Evolutionary conservation across 2,888 invertebrate species (phyloP), one percentile per base, ranked within the genome.

Genomic region (Mystacides longicornis): DNA sequence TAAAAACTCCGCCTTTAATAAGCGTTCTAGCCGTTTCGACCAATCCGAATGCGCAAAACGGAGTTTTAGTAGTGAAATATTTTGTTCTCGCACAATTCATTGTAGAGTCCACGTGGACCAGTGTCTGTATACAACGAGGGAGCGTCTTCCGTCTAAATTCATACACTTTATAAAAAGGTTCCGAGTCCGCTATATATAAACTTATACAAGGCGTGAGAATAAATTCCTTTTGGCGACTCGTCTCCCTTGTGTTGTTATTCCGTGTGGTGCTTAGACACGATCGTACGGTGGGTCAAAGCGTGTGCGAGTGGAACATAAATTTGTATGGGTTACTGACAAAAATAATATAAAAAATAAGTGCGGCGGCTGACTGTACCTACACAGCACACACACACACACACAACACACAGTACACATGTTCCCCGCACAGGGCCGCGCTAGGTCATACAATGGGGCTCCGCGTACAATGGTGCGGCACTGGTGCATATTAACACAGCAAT

Each of bases 1-100:
- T 74, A 74, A 74, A 76, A 76, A 53, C 76, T 74, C 75, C 77
- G 72, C 77, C 77, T 69, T 75, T 77, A 77, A 77, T 77, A 77
- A 77, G 77, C 77, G 77, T 75, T 77, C 73, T 69, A 67, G 65
- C 55, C 62, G 64, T 65, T 54, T 62, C 54, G 52, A 61, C 77
- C 73, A 77, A 77, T 75, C 56, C 64, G 54, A 7, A 55, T 47
- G 45, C 59, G 67, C 49, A 49, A 43, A 53, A 21, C 11, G 37
- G 45, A n/a, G 33, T 56, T 56, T 54, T 51, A 60, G 68, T 70
- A 65, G 66, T 64, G 46, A 50, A 56, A 52, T 56, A 43, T 52
- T 56, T 56, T 52, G 52, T 52, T 49, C 56, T 23, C 31, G 20
- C 37, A 37, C 47, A 43, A 16, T 19, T 11, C 42, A 51, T 16